Percentiles rank a stretch among this genome's conserved stretches.
These are phyloP conservation scores for Vanacampus margaritifer DNA, from an alignment of 2,113 vertebrate species.

Conservation along the genomic window DNA sequence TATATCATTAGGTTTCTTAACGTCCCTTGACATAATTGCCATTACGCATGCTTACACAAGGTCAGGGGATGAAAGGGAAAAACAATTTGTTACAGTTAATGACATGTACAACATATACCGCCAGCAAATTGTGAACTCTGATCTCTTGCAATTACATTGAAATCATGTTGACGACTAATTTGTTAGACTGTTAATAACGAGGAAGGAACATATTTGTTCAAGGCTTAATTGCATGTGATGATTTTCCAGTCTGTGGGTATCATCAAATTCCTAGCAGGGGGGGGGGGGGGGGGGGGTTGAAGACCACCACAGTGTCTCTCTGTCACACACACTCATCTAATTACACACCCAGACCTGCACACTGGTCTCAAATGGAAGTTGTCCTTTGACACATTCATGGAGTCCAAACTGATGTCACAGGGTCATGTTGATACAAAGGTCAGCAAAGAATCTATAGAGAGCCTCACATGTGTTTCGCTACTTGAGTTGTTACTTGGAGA, in stretches of 20 bases:
- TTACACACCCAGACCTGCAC: slow-evolving; percentile 26
- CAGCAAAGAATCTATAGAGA: slow-evolving; percentile 14
- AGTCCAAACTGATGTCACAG: slow-evolving; percentile 15
- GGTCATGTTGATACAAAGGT: slow-evolving; percentile 24
- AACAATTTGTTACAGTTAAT: too few relatives aligned
- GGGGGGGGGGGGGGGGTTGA: neutral
- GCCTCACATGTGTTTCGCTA: slow-evolving; percentile 23
- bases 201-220: neutral
- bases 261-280: slow-evolving; percentile 7
- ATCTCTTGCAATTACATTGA: too few relatives aligned
- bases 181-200: too few relatives aligned
- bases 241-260: slow-evolving; percentile 17
- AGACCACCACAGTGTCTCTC: slow-evolving; percentile 25
- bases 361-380: slow-evolving; percentile 22
- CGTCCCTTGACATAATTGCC: too few relatives aligned
- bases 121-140: too few relatives aligned
- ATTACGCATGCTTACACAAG: too few relatives aligned
- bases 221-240: neutral
- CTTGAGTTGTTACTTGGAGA: slow-evolving; percentile 10
- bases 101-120: too few relatives aligned
- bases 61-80: too few relatives aligned
- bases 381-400: slow-evolving; percentile 14
- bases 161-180: too few relatives aligned
- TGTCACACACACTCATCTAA: slow-evolving; percentile 22
- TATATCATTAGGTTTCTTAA: too few relatives aligned